A percentile compares a stretch with the other conserved stretches of the same genome.
phyloP scores from a whole-genome alignment of 2,113 vertebrate species.

The Trochalopteron elliotii region DNA sequence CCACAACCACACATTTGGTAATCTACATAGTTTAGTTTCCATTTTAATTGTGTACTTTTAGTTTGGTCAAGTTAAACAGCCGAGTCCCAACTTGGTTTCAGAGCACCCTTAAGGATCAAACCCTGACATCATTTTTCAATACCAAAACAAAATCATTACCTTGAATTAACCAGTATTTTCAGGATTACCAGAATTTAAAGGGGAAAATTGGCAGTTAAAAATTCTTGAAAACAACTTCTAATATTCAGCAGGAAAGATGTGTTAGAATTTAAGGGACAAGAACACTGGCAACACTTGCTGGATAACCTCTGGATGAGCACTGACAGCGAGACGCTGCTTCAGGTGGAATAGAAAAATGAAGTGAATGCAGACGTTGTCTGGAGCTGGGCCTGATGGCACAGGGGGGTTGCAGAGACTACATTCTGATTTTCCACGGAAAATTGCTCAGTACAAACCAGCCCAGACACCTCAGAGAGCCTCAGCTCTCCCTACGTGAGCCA shows the following conservation, averaged over 20 bases:
- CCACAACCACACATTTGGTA: background rate
- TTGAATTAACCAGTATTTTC: background rate
- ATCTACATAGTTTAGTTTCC: background rate
- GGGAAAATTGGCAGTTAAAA: background rate
- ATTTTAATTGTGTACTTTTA: background rate
- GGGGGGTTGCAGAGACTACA: background rate
- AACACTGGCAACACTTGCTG: background rate
- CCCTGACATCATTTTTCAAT: background rate
- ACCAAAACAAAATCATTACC: background rate
- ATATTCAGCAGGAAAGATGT: background rate
- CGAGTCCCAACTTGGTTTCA: background rate
- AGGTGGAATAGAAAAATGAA: background rate
- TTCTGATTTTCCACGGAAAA: background rate
- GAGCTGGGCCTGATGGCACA: background rate
- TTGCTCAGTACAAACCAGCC: background rate
- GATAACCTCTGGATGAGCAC: background rate
- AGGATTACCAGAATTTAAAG: background rate
- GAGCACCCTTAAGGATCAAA: background rate
- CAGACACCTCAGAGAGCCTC: background rate
- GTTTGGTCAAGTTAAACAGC: background rate
- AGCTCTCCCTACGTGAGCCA: background rate
- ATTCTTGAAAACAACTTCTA: background rate
- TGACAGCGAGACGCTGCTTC: background rate
- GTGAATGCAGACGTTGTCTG: background rate
- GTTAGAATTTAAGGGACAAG: background rate